These are phyloP conservation scores for Columba guinea DNA, from an alignment of 2,797 vertebrate genomes.

Conservation along the genomic window DNA sequence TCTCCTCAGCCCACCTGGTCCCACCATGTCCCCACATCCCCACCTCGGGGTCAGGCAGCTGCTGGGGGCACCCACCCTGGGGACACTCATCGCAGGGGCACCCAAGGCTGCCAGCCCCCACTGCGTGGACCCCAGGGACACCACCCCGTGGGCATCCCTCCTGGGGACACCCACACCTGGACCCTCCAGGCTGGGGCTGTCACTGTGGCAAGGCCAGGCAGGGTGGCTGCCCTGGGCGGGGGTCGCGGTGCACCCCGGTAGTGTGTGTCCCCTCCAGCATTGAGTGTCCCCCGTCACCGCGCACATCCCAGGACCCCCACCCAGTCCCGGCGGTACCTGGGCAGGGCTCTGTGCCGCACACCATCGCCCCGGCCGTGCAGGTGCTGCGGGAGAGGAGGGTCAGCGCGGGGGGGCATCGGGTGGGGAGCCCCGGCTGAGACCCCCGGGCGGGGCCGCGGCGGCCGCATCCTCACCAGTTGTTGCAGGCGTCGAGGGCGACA, in stretches of 20 bases:
- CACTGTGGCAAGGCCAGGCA: too few species aligned
- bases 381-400: conserved; percentile 74
- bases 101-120: background rate
- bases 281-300: too few species aligned
- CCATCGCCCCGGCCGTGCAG: conserved; percentile 84
- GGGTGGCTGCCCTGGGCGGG: too few species aligned
- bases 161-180: too few species aligned
- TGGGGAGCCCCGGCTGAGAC: background rate
- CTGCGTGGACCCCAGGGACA: background rate
- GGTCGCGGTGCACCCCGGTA: too few species aligned
- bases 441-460: background rate
- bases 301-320: background rate
- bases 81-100: background rate
- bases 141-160: too few species aligned
- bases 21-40: too few species aligned
- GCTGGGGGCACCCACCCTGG: background rate
- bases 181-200: too few species aligned
- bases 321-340: conserved; percentile 74
- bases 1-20: too few species aligned
- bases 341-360: conserved; percentile 79
- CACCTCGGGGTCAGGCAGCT: too few species aligned
- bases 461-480: conserved; percentile 83
- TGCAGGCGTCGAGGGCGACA: conserved; percentile 77
- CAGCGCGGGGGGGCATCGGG: background rate
- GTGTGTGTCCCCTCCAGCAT: too few species aligned